These are phyloP conservation scores for Leptothorax acervorum DNA, from an alignment of 2,888 invertebrate genomes.

Conservation along the genomic window DNA sequence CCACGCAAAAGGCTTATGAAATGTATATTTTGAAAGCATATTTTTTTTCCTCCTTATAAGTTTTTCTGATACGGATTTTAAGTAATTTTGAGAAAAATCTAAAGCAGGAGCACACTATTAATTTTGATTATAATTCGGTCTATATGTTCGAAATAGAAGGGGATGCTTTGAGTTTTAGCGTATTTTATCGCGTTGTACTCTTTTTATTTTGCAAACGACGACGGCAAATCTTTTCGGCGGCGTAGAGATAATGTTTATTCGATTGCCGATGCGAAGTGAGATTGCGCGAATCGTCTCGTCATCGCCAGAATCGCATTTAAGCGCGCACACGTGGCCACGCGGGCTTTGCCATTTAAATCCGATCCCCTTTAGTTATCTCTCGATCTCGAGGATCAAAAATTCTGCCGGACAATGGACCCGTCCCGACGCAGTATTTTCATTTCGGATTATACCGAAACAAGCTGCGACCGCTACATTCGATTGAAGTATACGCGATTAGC, in stretches of 20 bases:
- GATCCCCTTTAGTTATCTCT: slow-evolving; percentile 69
- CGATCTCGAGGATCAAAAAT: slow-evolving; percentile 72
- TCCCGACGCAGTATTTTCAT: slow-evolving; percentile 71
- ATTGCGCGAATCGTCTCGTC: slow-evolving; percentile 29
- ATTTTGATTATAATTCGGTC: background rate
- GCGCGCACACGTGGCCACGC: slow-evolving; percentile 59
- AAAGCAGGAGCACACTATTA: too few species aligned
- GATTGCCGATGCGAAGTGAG: slow-evolving; percentile 28
- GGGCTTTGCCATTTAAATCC: slow-evolving; percentile 72
- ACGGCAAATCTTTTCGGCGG: background rate
- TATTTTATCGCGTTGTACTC: background rate
- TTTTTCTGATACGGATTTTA: background rate
- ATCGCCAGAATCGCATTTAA: slow-evolving; percentile 32
- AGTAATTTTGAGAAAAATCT: background rate
- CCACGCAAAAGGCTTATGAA: background rate
- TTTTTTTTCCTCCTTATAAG: background rate
- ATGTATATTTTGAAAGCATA: background rate
- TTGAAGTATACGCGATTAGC: background rate
- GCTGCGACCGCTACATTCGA: slow-evolving; percentile 52
- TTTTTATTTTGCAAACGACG: background rate
- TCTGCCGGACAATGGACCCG: slow-evolving; percentile 67
- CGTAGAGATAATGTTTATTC: slow-evolving; percentile 29
- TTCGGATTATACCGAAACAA: slow-evolving; percentile 72
- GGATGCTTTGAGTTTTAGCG: background rate
- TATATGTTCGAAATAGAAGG: background rate